These are phyloP conservation scores for Pluvialis apricaria DNA, from an alignment of 2,113 vertebrate genomes.

Conservation along the genomic window DNA sequence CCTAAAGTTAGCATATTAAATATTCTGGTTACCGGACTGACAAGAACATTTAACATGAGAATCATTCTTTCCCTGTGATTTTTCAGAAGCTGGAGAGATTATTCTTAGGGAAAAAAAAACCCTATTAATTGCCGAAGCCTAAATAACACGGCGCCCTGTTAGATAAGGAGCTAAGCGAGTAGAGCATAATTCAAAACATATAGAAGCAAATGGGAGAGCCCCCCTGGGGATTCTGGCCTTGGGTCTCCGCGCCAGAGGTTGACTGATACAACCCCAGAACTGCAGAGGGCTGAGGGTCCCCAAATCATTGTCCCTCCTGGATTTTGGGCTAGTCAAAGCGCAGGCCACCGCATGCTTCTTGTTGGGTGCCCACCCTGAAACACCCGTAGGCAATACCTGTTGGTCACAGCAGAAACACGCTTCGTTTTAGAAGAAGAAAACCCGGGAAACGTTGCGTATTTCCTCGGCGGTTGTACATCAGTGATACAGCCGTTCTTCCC, in stretches of 20 bases:
- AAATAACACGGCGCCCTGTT: not conserved
- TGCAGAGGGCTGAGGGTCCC: not conserved
- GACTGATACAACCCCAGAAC: not conserved
- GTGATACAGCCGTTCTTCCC: rapidly evolving
- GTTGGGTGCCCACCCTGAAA: not conserved
- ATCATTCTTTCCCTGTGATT: not conserved
- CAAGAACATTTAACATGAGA: not conserved
- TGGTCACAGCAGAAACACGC: not conserved
- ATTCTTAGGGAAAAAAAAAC: not conserved
- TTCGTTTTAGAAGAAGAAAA: not conserved
- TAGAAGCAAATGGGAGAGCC: not conserved
- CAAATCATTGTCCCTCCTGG: not conserved
- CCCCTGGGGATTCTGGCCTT: not conserved
- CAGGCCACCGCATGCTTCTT: not conserved
- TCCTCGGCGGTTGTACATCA: not conserved
- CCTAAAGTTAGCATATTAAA: not conserved
- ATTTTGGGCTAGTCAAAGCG: not conserved
- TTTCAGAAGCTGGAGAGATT: not conserved
- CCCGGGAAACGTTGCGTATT: rapidly evolving
- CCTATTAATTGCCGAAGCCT: not conserved
- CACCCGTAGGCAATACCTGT: rapidly evolving
- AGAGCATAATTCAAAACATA: not conserved
- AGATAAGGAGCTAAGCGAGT: not conserved
- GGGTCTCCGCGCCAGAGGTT: not conserved
- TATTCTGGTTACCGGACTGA: not conserved